phyloP scores from a whole-genome alignment of 2,888 invertebrate genomes.

The Loripinus fragilis region DNA sequence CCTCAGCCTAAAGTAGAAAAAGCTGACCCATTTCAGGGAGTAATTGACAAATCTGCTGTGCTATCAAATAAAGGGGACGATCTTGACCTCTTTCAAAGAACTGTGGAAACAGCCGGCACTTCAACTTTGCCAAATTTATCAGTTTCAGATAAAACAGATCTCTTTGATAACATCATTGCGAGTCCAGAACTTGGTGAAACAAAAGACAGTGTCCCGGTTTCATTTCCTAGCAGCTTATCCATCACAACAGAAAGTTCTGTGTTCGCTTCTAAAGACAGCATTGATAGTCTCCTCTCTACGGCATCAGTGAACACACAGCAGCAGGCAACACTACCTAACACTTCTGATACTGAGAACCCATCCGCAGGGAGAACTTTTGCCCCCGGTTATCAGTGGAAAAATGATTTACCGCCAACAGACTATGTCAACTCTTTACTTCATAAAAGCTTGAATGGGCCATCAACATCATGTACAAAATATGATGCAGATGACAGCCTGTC shows the following conservation, averaged over 20 bases:
- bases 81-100: background rate
- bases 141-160: conserved; percentile 11
- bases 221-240: background rate
- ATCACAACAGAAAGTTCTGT: conserved; percentile 10
- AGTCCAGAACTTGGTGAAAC: background rate
- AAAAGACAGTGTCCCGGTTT: background rate
- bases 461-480: background rate
- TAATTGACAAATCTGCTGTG: conserved; percentile 8
- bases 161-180: conserved; percentile 4
- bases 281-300: conserved; percentile 5
- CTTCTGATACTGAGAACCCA: background rate
- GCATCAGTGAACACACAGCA: background rate
- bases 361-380: background rate
- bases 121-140: background rate
- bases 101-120: background rate
- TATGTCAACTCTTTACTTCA: background rate
- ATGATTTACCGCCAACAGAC: background rate
- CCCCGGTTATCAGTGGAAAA: background rate
- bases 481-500: conserved; percentile 14
- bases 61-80: background rate
- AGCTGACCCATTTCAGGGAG: conserved; percentile 12
- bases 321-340: background rate
- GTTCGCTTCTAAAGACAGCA: conserved; percentile 10
- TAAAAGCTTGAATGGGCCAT: conserved; percentile 14
- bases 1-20: conserved; percentile 12